These are phyloP conservation scores for Xenopus petersii DNA, from an alignment of 2,797 vertebrate species.

Conservation along the genomic window DNA sequence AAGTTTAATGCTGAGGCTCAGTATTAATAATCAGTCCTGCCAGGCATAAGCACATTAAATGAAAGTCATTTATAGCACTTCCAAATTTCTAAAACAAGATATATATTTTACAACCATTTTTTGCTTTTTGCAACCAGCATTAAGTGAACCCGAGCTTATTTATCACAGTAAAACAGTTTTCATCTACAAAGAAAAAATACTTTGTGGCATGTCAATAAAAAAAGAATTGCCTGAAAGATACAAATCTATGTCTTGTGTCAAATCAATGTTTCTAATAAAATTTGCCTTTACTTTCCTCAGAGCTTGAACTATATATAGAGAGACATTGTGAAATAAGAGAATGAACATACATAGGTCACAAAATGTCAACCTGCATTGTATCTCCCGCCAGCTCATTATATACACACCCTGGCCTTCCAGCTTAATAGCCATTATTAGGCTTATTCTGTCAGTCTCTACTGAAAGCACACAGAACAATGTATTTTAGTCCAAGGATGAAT, in stretches of 20 bases:
- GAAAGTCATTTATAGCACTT: too few relatives aligned
- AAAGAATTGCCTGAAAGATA: constrained; percentile 7
- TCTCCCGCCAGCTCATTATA: constrained; percentile 37
- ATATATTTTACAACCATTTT: too few relatives aligned
- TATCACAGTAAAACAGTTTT: not conserved
- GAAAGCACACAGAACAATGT: constrained; percentile 3
- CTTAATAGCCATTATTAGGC: constrained; percentile 32
- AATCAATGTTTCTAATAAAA: constrained; percentile 25
- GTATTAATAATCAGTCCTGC: constrained; percentile 1
- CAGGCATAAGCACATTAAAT: not conserved
- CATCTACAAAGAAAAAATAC: not conserved
- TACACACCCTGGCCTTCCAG: constrained; percentile 16
- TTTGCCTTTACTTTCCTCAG: constrained; percentile 28
- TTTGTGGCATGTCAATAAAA: constrained; percentile 1
- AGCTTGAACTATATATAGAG: constrained; percentile 34
- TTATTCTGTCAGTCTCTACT: constrained; percentile 20
- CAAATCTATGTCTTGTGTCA: constrained; percentile 10
- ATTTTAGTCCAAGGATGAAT: too few relatives aligned
- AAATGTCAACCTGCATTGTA: constrained; percentile 43
- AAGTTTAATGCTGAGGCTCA: constrained; percentile 1
- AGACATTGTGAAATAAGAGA: constrained; percentile 18
- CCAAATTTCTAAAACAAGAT: too few relatives aligned
- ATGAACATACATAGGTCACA: constrained; percentile 32
- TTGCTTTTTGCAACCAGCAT: too few relatives aligned
- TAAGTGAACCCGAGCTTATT: not conserved